A percentile compares a stretch with the other conserved stretches of the same genome.
phyloP scores from a whole-genome alignment of 2,888 invertebrate genomes.

The Orthosia cruda region DNA sequence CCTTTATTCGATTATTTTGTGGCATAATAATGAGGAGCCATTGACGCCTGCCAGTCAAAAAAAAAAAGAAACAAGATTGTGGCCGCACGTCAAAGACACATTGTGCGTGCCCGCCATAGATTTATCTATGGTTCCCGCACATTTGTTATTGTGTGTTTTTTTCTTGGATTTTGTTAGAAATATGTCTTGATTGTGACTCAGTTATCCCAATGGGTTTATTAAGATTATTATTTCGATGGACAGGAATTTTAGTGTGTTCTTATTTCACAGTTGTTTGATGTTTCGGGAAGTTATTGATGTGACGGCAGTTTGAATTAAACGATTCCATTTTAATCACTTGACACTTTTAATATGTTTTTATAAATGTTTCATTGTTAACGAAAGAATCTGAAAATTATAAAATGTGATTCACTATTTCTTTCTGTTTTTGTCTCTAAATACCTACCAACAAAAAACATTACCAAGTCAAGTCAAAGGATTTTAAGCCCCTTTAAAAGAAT shows the following conservation, averaged over 20 bases:
- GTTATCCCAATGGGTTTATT: slow-evolving; percentile 74
- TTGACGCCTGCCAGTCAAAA: slow-evolving; percentile 78
- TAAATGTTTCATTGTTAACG: neutral
- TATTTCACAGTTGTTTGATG: slow-evolving; percentile 64
- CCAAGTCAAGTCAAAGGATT: no score
- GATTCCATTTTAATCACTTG: slow-evolving; percentile 29
- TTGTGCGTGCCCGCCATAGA: slow-evolving; percentile 62
- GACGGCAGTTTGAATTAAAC: slow-evolving; percentile 54
- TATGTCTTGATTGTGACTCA: slow-evolving; percentile 69
- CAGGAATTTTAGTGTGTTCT: slow-evolving; percentile 51
- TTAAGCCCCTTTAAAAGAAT: no score
- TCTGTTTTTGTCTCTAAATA: neutral
- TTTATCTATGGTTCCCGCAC: slow-evolving; percentile 14
- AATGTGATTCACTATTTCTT: neutral
- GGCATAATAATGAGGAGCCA: slow-evolving; percentile 86
- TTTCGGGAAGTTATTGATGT: slow-evolving; percentile 31
- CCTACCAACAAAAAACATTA: no score
- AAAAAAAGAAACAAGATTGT: slow-evolving; percentile 69
- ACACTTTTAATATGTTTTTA: slow-evolving; percentile 32
- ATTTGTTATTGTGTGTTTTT: slow-evolving; percentile 66
- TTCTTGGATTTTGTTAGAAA: slow-evolving; percentile 69
- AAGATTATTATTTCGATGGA: slow-evolving; percentile 51
- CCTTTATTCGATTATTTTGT: slow-evolving; percentile 84
- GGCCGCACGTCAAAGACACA: slow-evolving; percentile 75
- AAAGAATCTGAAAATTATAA: neutral